A percentile compares a stretch with the other conserved stretches of the same genome.
Evolutionary conservation across 2,797 vertebrate genomes (phyloP).

Genomic region (Oophaga sylvatica): DNA sequence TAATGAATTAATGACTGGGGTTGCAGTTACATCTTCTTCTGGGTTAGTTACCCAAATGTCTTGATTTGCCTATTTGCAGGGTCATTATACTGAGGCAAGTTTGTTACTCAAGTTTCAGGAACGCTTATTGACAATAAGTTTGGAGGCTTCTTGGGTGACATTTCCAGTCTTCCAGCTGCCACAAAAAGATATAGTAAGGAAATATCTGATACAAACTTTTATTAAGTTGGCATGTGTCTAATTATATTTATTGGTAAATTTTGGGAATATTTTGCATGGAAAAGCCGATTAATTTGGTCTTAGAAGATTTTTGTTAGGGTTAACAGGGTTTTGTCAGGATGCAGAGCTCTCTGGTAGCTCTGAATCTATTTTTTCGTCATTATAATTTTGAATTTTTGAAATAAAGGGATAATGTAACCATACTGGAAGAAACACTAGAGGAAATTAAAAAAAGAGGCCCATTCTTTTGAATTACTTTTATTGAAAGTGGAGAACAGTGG

Average conservation of each 20-base stretch:
- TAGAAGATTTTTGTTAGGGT: not conserved
- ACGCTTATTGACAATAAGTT: not conserved
- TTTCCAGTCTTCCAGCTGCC: too few species aligned
- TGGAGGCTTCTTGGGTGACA: too few species aligned
- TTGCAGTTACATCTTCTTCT: not conserved
- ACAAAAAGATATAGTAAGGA: too few species aligned
- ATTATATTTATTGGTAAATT: not conserved
- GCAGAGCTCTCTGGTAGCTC: not conserved
- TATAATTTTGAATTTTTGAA: not conserved
- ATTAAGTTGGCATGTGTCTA: too few species aligned
- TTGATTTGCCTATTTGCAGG: not conserved
- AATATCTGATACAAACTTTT: too few species aligned
- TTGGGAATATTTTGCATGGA: not conserved
- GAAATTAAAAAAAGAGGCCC: constrained; percentile 52
- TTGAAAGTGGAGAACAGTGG: constrained; percentile 49
- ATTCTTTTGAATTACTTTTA: constrained; percentile 42
- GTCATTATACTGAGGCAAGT: not conserved
- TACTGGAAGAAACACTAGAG: constrained; percentile 46
- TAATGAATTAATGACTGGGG: not conserved
- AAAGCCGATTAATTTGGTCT: not conserved
- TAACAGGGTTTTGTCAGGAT: not conserved
- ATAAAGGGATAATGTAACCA: constrained; percentile 8
- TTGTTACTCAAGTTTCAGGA: not conserved
- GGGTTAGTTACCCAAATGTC: not conserved
- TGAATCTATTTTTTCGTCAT: not conserved